Evolutionary conservation across 2,888 invertebrate genomes (phyloP).

Genomic region (Drosophila pseudotalamancana): DNA sequence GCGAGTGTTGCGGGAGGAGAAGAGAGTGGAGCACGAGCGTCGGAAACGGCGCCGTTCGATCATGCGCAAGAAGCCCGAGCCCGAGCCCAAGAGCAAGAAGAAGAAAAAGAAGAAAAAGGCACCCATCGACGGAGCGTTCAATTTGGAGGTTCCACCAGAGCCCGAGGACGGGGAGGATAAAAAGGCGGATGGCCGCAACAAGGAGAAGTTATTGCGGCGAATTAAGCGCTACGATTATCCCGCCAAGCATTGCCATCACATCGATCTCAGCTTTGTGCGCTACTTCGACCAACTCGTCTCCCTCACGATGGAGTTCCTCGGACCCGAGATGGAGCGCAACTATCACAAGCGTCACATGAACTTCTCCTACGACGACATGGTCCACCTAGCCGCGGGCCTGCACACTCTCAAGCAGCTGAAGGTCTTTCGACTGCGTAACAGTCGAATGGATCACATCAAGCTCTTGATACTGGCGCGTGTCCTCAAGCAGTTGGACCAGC

Average conservation of each 20-base stretch:
- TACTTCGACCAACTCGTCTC: slow-evolving; percentile 62
- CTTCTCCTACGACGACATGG: slow-evolving; percentile 77
- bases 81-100: slow-evolving; percentile 10
- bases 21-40: slow-evolving; percentile 21
- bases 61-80: neutral
- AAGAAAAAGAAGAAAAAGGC: slow-evolving; percentile 1
- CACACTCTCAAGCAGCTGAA: slow-evolving; percentile 50
- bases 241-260: slow-evolving; percentile 76
- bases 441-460: slow-evolving; percentile 75
- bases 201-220: slow-evolving; percentile 39
- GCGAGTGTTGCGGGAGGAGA: slow-evolving; percentile 33
- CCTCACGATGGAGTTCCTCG: slow-evolving; percentile 75
- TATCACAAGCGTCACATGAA: slow-evolving; percentile 73
- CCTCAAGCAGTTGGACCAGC: slow-evolving; percentile 44
- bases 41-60: slow-evolving; percentile 25
- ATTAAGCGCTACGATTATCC: slow-evolving; percentile 63
- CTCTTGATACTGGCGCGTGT: slow-evolving; percentile 56
- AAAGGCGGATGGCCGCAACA: slow-evolving; percentile 62
- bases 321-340: slow-evolving; percentile 61
- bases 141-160: slow-evolving; percentile 56
- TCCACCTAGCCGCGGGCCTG: slow-evolving; percentile 67
- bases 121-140: slow-evolving; percentile 40
- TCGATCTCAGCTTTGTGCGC: slow-evolving; percentile 73
- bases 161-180: slow-evolving; percentile 54
- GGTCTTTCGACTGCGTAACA: slow-evolving; percentile 76